Conservation (phyloP, 1,140 invertebrate species). For the Octopus sinensis region DNA sequence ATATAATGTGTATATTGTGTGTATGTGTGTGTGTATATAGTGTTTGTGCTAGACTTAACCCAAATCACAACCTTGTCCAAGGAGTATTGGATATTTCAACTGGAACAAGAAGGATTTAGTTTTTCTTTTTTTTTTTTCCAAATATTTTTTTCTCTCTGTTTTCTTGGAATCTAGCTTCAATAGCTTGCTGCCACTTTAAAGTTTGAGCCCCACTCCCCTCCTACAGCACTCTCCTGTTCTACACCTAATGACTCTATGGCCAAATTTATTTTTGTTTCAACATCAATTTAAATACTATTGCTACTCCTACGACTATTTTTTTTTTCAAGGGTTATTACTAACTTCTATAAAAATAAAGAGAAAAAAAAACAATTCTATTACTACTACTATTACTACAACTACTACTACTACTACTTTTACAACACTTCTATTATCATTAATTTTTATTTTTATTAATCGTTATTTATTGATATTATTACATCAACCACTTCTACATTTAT, state of each 20-base stretch:
- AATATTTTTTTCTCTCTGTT: constrained; percentile 3
- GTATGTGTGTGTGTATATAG: too few relatives aligned
- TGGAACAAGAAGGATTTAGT: background rate
- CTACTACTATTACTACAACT: background rate
- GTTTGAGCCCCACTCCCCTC: background rate
- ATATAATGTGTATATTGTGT: too few relatives aligned
- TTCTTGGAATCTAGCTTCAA: too few relatives aligned
- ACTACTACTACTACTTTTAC: background rate
- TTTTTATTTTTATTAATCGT: too few relatives aligned
- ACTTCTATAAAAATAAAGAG: background rate
- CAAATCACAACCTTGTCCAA: too few relatives aligned
- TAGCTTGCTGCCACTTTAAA: background rate
- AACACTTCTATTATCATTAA: too few relatives aligned
- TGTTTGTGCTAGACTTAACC: too few relatives aligned
- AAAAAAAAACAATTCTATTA: constrained; percentile 7
- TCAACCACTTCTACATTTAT: background rate
- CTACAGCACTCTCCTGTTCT: background rate
- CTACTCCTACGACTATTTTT: background rate
- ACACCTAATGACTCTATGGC: background rate
- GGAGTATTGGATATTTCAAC: background rate
- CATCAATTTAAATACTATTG: background rate
- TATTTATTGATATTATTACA: background rate
- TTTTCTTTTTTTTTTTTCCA: background rate
- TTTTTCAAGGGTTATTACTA: background rate
- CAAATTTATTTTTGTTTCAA: constrained; percentile 4